These are phyloP conservation scores for Dolichoris vasculosae DNA, from an alignment of 1,140 invertebrate genomes.

Conservation along the genomic window DNA sequence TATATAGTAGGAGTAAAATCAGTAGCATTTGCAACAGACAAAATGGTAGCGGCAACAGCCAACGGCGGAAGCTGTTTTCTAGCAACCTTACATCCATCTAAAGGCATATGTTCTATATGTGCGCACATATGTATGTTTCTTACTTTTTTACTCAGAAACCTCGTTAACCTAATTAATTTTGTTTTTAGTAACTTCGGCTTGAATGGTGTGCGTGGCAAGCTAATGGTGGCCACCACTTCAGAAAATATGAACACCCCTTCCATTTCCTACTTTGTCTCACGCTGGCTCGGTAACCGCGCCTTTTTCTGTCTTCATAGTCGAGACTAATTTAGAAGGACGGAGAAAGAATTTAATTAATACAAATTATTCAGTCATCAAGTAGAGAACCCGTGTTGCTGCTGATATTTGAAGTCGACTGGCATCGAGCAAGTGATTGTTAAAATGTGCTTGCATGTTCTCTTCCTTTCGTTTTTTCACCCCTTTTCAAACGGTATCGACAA, in stretches of 20 bases:
- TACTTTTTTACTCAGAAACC: not conserved
- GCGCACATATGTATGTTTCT: not conserved
- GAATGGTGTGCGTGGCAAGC: not conserved
- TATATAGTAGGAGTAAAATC: not conserved
- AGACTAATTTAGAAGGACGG: not conserved
- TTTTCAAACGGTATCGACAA: not conserved
- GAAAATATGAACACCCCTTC: conserved; percentile 15
- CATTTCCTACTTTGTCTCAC: not conserved
- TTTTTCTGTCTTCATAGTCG: conserved; percentile 33
- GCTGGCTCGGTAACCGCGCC: not conserved
- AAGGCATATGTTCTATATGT: not conserved
- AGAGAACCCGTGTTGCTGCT: not conserved
- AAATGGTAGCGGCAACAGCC: not conserved
- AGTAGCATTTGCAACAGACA: not conserved
- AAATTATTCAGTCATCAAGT: conserved; percentile 49
- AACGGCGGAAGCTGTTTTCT: not conserved
- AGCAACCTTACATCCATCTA: not conserved
- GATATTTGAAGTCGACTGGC: not conserved
- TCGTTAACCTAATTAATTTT: conserved; percentile 50
- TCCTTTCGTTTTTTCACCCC: not conserved
- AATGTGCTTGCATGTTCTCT: conserved; percentile 25
- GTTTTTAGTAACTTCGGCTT: conserved; percentile 39
- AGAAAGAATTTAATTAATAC: conserved; percentile 46
- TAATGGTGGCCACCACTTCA: not conserved
- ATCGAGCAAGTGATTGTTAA: conserved; percentile 42